phyloP scores from a whole-genome alignment of 2,113 vertebrate species.

The Suncus etruscus region DNA sequence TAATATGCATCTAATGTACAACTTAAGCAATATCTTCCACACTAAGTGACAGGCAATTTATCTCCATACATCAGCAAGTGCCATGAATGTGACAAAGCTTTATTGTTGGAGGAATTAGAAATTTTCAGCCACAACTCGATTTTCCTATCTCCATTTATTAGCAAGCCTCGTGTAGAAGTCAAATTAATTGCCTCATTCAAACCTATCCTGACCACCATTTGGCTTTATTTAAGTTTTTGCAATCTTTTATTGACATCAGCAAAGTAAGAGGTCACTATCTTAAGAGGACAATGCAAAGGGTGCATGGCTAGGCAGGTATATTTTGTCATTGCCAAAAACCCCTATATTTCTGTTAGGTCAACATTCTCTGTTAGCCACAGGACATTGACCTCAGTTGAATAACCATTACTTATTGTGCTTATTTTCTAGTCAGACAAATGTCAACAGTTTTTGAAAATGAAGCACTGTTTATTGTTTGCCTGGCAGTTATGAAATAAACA shows the following conservation, averaged over 20 bases:
- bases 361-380: slow-evolving; percentile 53
- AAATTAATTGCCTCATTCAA: slow-evolving; percentile 79
- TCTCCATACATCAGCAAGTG: slow-evolving; percentile 83
- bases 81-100: slow-evolving; percentile 83
- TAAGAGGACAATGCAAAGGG: not conserved
- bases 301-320: not conserved
- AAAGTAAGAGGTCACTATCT: slow-evolving; percentile 10
- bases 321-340: slow-evolving; percentile 62
- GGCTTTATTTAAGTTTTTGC: slow-evolving; percentile 68
- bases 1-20: slow-evolving; percentile 83
- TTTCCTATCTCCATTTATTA: slow-evolving; percentile 82
- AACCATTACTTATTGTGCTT: slow-evolving; percentile 5
- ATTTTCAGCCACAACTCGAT: slow-evolving; percentile 82
- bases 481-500: slow-evolving; percentile 54
- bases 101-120: slow-evolving; percentile 79
- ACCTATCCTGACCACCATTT: slow-evolving; percentile 1
- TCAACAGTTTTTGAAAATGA: slow-evolving; percentile 64
- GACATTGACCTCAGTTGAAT: slow-evolving; percentile 75
- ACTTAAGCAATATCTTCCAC: slow-evolving; percentile 79
- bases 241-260: slow-evolving; percentile 16
- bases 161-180: slow-evolving; percentile 74
- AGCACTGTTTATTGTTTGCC: slow-evolving; percentile 51
- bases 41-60: slow-evolving; percentile 87
- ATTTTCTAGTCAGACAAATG: slow-evolving; percentile 56
- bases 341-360: slow-evolving; percentile 51